A percentile compares a stretch with the other conserved stretches of the same genome.
phyloP scores from a whole-genome alignment of 2,113 vertebrate genomes.

The Peromyscus polionotus region DNA sequence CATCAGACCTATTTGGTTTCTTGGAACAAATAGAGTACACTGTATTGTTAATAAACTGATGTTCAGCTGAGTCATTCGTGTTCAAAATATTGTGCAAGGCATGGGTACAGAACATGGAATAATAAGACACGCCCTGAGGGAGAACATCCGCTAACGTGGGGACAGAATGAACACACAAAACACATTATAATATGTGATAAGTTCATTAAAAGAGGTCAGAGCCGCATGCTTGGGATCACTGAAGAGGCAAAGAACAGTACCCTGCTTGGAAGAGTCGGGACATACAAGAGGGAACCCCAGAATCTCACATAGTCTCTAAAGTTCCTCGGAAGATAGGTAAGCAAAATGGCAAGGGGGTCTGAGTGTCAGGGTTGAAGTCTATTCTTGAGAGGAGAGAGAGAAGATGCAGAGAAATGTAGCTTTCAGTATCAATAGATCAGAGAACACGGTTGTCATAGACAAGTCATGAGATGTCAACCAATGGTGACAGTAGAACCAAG shows the following conservation, averaged over 20 bases:
- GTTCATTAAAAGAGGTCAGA: slow-evolving; percentile 77
- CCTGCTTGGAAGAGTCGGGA: slow-evolving; percentile 21
- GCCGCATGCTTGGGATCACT: slow-evolving; percentile 2
- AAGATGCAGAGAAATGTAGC: not conserved
- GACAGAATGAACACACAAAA: slow-evolving; percentile 54
- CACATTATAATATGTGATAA: slow-evolving; percentile 80
- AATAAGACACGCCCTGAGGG: slow-evolving; percentile 79
- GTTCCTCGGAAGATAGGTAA: slow-evolving; percentile 66
- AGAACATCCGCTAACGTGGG: slow-evolving; percentile 45
- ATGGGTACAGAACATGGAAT: slow-evolving; percentile 50
- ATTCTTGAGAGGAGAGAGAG: not conserved
- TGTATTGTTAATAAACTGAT: slow-evolving; percentile 60
- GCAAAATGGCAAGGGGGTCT: not conserved
- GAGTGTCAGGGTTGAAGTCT: not conserved
- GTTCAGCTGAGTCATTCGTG: slow-evolving; percentile 64
- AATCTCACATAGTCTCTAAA: slow-evolving; percentile 1
- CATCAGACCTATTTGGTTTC: not conserved
- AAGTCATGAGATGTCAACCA: not conserved
- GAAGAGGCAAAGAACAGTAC: slow-evolving; percentile 21
- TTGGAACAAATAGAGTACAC: slow-evolving; percentile 23
- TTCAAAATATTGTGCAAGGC: slow-evolving; percentile 78
- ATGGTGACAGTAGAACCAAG: not conserved
- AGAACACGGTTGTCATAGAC: not conserved
- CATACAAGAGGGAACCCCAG: not conserved
- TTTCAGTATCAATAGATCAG: not conserved